Conservation (phyloP, 2,888 invertebrate genomes). For the Thecocarcelia acutangulata region DNA sequence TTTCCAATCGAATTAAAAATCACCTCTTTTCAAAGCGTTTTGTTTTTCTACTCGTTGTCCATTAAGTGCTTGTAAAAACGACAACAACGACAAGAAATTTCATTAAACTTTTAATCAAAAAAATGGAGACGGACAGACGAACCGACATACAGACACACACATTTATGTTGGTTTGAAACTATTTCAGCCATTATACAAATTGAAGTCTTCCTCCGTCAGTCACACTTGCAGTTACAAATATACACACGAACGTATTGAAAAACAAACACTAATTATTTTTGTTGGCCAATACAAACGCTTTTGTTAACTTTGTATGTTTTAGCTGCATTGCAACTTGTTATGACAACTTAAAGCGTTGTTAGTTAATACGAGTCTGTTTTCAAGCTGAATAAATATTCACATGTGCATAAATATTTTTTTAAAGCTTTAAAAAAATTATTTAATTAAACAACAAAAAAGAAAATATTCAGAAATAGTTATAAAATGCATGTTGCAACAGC, state of each 20-base stretch:
- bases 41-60: not conserved
- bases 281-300: conserved; percentile 7
- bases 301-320: not conserved
- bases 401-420: not conserved
- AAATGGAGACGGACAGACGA: not conserved
- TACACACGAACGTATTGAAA: conserved; percentile 20
- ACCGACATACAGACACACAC: not conserved
- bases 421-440: conserved; percentile 18
- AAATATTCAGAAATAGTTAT: not conserved
- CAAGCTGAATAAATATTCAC: conserved; percentile 14
- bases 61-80: conserved; percentile 14
- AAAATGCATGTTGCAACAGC: too few species aligned
- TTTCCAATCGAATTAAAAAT: conserved; percentile 5
- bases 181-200: conserved; percentile 45
- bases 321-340: conserved; percentile 8
- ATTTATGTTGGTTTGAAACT: conserved; percentile 6
- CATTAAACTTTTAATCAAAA: not conserved
- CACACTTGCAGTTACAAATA: not conserved
- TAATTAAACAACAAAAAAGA: not conserved
- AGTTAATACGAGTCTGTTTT: not conserved
- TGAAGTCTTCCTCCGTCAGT: conserved; percentile 56
- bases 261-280: conserved; percentile 2
- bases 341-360: not conserved
- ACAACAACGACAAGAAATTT: conserved; percentile 1
- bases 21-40: conserved; percentile 1